Evolutionary conservation across 2,888 invertebrate species (phyloP).

Genomic region (Pycnomerus fuliginosus): DNA sequence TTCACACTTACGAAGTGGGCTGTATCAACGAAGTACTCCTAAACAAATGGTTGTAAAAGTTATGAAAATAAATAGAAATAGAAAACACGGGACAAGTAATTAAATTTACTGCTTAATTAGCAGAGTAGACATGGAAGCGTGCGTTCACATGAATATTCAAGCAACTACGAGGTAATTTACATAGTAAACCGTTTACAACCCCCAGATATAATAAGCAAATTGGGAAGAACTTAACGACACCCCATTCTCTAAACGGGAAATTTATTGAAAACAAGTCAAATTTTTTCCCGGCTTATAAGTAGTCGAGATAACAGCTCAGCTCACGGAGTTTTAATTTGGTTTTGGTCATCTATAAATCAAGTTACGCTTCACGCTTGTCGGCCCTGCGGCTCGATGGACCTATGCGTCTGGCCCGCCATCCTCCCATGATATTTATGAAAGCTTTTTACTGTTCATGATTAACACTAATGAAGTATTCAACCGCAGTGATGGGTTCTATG

Average conservation of each 20-base stretch:
- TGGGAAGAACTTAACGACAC: slow-evolving; percentile 26
- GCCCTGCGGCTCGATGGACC: slow-evolving; percentile 30
- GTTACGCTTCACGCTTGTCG: slow-evolving; percentile 30
- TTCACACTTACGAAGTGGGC: too few species aligned
- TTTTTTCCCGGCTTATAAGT: too few species aligned
- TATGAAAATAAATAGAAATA: too few species aligned
- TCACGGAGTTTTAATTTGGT: slow-evolving; percentile 34
- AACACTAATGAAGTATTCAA: slow-evolving; percentile 42
- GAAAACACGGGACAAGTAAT: slow-evolving; percentile 27
- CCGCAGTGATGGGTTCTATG: slow-evolving; percentile 26
- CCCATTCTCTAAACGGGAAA: too few species aligned
- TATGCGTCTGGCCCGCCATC: slow-evolving; percentile 20
- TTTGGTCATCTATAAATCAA: slow-evolving; percentile 36
- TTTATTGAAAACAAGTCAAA: too few species aligned
- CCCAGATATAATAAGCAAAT: slow-evolving; percentile 36
- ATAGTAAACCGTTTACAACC: slow-evolving; percentile 33
- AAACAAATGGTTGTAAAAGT: too few species aligned
- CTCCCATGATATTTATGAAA: slow-evolving; percentile 35
- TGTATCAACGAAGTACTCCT: too few species aligned
- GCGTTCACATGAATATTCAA: slow-evolving; percentile 36
- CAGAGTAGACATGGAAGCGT: slow-evolving; percentile 32
- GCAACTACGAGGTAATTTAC: slow-evolving; percentile 33
- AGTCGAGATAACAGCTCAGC: too few species aligned
- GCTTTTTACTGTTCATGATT: slow-evolving; percentile 40
- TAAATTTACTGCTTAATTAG: slow-evolving; percentile 36